Base-by-base conservation (phyloP, 2,888 invertebrate species). In the Xanthorhoe spadicearia region DNA sequence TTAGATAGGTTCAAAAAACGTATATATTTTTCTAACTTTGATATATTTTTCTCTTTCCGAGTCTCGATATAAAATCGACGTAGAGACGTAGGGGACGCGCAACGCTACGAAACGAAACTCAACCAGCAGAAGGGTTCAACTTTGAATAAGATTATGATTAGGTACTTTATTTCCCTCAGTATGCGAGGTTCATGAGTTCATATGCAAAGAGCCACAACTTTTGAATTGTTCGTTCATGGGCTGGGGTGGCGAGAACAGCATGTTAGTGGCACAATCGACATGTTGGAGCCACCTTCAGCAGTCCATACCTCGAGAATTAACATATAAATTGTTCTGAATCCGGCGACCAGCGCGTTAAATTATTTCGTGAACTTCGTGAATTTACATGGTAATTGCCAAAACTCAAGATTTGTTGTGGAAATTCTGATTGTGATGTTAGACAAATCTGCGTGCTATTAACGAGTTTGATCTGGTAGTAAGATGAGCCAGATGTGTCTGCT, bases 281-380 rank as follows among this genome's bases (percentile, higher is more conserved):
- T 69, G 73, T 73, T 66, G 69, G 69, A 19, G 49, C 52, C 53
- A 62, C 59, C 66, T 53, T 51, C 59, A 55, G 77, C 81, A 84
- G 86, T 86, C 88, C 89, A 89, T 85, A 91, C 87, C 89, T 88
- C 81, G 83, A 72, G 83, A 85, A 92, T 92, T 92, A 88, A 87
- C 92, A 92, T 92, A 92, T 88, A 92, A 92, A 92, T 92, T 92
- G 92, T 92, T 92, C 89, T 90, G 92, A 90, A 91, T 89, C 89
- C 86, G 78, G 73, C 87, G 87, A 88, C 89, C 90, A 87, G 82
- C 84, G 87, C 87, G 89, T 86, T 91, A 90, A 92, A 92, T 92
- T 92, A 92, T 92, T 90, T 92, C 90, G 87, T 84, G 89, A 92
- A 92, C 87, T 92, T 92, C 88, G 82, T 86, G 85, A 92, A 92